A percentile compares a stretch with the other conserved stretches of the same genome.
Conservation (phyloP, 2,888 invertebrate species). For the Rhagonycha lutea region DNA sequence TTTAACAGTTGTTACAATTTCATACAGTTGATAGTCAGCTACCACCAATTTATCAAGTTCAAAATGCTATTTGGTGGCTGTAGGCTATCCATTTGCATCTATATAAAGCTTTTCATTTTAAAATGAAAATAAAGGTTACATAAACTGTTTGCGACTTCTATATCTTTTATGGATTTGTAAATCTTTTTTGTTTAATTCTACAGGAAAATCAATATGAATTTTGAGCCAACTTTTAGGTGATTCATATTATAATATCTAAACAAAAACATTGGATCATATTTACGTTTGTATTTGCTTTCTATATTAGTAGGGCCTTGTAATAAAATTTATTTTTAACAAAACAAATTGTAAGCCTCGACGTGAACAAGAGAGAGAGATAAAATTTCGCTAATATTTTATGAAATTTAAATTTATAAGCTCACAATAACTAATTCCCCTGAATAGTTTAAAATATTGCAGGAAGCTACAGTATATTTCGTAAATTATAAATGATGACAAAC, state of each 20-base stretch:
- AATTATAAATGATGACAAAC: conserved; percentile 10
- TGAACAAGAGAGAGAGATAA: background rate
- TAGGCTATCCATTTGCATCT: too few relatives aligned
- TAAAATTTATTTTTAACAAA: background rate
- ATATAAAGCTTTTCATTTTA: too few relatives aligned
- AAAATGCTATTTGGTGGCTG: too few relatives aligned
- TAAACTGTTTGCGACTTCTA: too few relatives aligned
- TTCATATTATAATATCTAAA: background rate
- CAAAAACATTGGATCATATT: background rate
- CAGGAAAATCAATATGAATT: too few relatives aligned
- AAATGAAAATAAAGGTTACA: too few relatives aligned
- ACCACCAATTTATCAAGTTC: too few relatives aligned
- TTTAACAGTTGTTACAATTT: too few relatives aligned
- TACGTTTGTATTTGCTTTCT: background rate
- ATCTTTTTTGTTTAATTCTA: too few relatives aligned
- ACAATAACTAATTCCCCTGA: background rate
- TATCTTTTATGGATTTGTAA: too few relatives aligned
- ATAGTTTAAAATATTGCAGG: conserved; percentile 10
- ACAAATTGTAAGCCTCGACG: background rate
- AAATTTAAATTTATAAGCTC: background rate
- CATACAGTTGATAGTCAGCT: too few relatives aligned
- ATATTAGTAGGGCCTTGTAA: background rate
- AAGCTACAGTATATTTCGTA: background rate
- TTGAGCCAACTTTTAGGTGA: background rate
- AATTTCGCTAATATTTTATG: background rate